Evolutionary conservation across 1,140 invertebrate genomes (phyloP), one percentile per base, ranked within the genome.

Genomic region (Vanessa tameamea): DNA sequence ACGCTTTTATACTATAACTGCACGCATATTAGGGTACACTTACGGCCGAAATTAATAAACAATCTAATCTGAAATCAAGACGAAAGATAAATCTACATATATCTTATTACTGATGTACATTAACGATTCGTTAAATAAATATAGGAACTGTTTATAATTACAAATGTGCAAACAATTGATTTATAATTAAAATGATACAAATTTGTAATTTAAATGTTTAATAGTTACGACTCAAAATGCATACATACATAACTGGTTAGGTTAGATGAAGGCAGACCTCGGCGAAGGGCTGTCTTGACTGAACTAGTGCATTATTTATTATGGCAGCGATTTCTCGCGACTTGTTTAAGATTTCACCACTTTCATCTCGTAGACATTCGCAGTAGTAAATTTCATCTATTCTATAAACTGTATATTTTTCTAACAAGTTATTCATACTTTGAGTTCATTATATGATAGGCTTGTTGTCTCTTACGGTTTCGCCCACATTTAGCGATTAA

Each of bases 231-330:
- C 75, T 71, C 76, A 79, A 83, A 64, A 75, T 70, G 64, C 47
- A 64, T 64, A 70, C 50, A 50, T 48, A 82, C 71, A 71, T 84
- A 83, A 82, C 80, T 61, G 65, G 77, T 84, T 50, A 67, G 72
- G 72, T 75, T 64, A 75, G 84, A 82, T 82, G 76, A 73, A 82
- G 31, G n/a, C 51, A 43, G 48, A n/a, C 48, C 80, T 78, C 67
- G 76, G 68, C 72, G 80, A 85, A 91, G 89, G 89, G 87, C 89
- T 82, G 75, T 73, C 79, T 81, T 70, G 75, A 79, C 77, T 75
- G 81, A 89, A 87, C 84, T 88, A 85, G 87, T 89, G 87, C 84
- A 89, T 88, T 91, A 91, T 91, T 88, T 91, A 88, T 90, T 87
- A 83, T 80, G 72, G 80, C 74, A 76, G 78, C 84, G 87, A 89